phyloP scores from a whole-genome alignment of 1,140 invertebrate genomes.

The Orchestia grillus region DNA sequence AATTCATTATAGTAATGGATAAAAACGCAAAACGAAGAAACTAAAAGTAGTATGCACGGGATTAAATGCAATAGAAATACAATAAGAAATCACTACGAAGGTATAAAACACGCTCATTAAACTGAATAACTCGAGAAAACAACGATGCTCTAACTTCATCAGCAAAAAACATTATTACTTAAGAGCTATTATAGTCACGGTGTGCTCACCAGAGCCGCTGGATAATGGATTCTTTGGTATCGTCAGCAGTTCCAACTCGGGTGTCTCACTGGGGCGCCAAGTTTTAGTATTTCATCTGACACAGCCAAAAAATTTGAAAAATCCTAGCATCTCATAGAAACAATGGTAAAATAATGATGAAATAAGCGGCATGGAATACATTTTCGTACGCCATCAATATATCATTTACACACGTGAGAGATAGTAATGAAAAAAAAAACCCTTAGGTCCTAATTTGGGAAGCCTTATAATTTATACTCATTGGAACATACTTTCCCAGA shows the following conservation, averaged over 20 bases:
- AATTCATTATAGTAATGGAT: neutral
- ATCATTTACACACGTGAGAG: too few relatives aligned
- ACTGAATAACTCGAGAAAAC: too few relatives aligned
- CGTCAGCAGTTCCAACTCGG: neutral
- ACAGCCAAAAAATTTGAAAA: neutral
- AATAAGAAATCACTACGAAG: neutral
- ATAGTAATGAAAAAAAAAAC: too few relatives aligned
- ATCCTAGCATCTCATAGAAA: neutral
- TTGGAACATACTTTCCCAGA: too few relatives aligned
- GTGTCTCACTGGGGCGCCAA: neutral
- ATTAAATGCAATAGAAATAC: neutral
- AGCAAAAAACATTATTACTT: too few relatives aligned
- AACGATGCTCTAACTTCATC: too few relatives aligned
- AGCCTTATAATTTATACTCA: too few relatives aligned
- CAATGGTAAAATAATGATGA: neutral
- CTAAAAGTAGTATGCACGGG: neutral
- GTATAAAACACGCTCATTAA: neutral
- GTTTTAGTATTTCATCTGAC: neutral
- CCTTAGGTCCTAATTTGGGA: too few relatives aligned
- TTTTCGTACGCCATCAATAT: neutral
- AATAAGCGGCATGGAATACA: neutral
- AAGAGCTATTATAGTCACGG: neutral
- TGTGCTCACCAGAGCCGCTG: neutral
- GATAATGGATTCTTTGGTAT: neutral
- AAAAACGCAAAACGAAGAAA: neutral